Evolutionary conservation across 2,888 invertebrate species (phyloP), one percentile per base, ranked within the genome.

Genomic region (Tuta absoluta): DNA sequence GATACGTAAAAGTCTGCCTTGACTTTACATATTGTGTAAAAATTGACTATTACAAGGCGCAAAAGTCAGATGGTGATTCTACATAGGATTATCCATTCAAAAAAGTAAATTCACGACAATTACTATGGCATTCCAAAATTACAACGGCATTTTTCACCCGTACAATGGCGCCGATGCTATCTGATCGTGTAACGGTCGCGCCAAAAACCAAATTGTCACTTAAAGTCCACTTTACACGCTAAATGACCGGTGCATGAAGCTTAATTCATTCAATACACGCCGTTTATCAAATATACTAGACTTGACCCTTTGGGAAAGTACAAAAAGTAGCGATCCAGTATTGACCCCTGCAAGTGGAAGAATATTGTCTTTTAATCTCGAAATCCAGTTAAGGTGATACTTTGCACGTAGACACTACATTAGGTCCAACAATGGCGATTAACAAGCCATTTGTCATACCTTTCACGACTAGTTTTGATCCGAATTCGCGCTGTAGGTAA

Each of bases 391-490:
- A 86, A 85, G 69, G 81, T 77, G 78, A 85, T 85, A 84, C 77
- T 76, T 76, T 68, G 69, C 76, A 74, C 74, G 72, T 70, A 74
- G 74, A 84, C 85, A 82, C 74, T 81, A 79, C 80, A 82, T 85
- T 84, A 84, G 67, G 63, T 51, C 69, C 64, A 68, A 88, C 87
- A 90, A 89, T 78, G 73, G 78, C 80, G 79, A 87, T 88, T 87
- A 89, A 87, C 86, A 81, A 85, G 83, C 79, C 81, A 85, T 89
- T 84, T 82, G 79, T 87, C 84, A 85, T 74, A 75, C 76, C 74
- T 74, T 79, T 73, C 49, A 68, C 66, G 69, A 72, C 74, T 72
- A 72, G 73, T 77, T 78, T 75, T 72, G 74, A 75, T 76, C 72
- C 56, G 56, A 17, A 33, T n/a, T 56, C 56, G 17, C 45, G 4